Percentiles rank a stretch among this genome's conserved stretches.
Evolutionary conservation across 2,113 vertebrate genomes (phyloP).

Genomic region (Clarias macrocephalus): DNA sequence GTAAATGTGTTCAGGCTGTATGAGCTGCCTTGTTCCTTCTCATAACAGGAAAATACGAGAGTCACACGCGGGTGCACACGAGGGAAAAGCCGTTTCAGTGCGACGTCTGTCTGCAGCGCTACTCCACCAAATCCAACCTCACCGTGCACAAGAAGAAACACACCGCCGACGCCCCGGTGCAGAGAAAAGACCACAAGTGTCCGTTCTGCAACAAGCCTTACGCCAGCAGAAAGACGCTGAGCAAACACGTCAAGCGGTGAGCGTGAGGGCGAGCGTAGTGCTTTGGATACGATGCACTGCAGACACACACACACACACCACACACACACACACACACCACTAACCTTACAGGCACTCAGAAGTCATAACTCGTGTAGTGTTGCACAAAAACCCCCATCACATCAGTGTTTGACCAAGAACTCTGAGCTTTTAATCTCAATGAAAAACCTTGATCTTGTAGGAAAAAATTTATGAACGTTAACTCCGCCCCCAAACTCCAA

Average conservation of each 20-base stretch:
- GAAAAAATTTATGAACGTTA: neutral
- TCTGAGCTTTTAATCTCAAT: neutral
- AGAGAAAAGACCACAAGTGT: slow-evolving; percentile 95
- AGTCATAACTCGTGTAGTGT: neutral
- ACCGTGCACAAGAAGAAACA: slow-evolving; percentile 96
- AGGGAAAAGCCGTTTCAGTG: slow-evolving; percentile 98
- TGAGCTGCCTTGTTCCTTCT: neutral
- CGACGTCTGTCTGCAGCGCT: slow-evolving; percentile 93
- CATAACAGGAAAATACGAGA: slow-evolving; percentile 89
- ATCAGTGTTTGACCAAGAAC: neutral
- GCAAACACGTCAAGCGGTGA: slow-evolving; percentile 91
- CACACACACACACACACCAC: neutral
- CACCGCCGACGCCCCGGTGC: slow-evolving; percentile 79
- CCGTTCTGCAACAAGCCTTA: slow-evolving; percentile 94
- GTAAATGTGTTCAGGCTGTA: neutral
- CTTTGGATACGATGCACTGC: neutral
- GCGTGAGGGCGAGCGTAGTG: slow-evolving; percentile 28
- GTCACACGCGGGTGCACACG: slow-evolving; percentile 94
- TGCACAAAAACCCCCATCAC: no score
- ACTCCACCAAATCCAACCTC: slow-evolving; percentile 98
- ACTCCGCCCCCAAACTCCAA: neutral
- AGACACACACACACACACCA: neutral
- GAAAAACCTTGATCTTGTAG: neutral
- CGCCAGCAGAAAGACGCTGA: slow-evolving; percentile 94
- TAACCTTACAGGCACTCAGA: neutral